Evolutionary conservation across 2,113 vertebrate genomes (phyloP).

Genomic region (Calidris pygmaea): DNA sequence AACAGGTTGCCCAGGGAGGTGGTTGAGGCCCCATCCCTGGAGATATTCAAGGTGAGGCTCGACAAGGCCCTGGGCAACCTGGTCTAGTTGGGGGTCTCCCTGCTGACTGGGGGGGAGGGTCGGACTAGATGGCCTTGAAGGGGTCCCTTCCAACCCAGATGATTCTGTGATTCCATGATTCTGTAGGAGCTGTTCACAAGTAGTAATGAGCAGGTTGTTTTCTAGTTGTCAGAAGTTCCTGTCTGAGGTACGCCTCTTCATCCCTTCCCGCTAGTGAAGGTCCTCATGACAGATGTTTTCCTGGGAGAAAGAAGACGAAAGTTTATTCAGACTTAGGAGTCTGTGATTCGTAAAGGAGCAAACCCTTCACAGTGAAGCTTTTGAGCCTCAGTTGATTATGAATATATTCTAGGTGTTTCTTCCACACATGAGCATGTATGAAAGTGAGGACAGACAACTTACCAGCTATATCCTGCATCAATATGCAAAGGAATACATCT

Average conservation of each 20-base stretch:
- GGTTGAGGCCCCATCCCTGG: too few species aligned
- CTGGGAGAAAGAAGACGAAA: neutral
- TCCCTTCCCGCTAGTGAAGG: neutral
- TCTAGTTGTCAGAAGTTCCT: neutral
- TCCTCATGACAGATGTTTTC: neutral
- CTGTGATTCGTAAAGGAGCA: neutral
- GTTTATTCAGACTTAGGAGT: neutral
- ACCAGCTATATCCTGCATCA: neutral
- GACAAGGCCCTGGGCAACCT: too few species aligned
- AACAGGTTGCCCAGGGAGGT: too few species aligned
- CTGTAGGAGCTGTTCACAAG: neutral
- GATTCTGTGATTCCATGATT: too few species aligned
- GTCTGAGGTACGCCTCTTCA: neutral
- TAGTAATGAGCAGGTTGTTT: neutral
- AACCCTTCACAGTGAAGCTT: neutral
- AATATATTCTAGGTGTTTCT: neutral
- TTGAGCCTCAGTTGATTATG: neutral
- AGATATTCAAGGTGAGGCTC: too few species aligned
- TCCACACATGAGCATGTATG: neutral
- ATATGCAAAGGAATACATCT: neutral
- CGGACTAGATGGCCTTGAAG: too few species aligned
- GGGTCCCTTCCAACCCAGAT: too few species aligned
- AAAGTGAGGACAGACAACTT: neutral
- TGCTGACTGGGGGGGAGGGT: too few species aligned
- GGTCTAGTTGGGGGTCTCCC: too few species aligned